These are phyloP conservation scores for Chiroxiphia lanceolata DNA, from an alignment of 2,797 vertebrate species.

Conservation along the genomic window DNA sequence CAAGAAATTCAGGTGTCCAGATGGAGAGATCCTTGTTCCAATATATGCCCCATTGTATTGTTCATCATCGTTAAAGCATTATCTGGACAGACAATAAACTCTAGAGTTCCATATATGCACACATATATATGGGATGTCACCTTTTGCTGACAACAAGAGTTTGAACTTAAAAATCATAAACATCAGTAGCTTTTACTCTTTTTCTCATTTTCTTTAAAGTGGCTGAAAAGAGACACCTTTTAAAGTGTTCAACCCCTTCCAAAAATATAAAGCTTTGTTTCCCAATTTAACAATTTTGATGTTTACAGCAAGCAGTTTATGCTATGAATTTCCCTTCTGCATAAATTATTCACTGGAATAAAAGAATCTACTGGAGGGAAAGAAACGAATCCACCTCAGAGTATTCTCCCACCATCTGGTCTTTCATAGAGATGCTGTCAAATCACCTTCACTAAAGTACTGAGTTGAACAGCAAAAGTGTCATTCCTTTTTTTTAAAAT, in stretches of 20 bases:
- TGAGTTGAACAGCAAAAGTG: not conserved
- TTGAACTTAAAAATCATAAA: not conserved
- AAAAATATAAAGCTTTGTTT: not conserved
- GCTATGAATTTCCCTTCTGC: not conserved
- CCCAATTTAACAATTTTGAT: not conserved
- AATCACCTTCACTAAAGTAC: not conserved
- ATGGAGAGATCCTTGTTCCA: not conserved
- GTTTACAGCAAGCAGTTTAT: not conserved
- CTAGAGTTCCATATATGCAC: not conserved
- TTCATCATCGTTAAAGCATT: not conserved
- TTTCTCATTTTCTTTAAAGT: not conserved
- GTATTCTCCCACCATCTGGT: slow-evolving; percentile 50
- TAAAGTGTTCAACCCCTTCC: not conserved
- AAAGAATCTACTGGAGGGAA: slow-evolving; percentile 1
- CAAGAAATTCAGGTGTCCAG: not conserved
- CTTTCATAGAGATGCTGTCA: slow-evolving; percentile 17
- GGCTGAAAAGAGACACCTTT: not conserved
- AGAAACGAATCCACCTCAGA: slow-evolving; percentile 8
- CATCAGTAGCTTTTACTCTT: not conserved
- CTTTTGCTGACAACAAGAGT: not conserved
- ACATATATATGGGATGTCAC: accelerated
- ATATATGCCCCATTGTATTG: not conserved
- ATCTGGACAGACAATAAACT: not conserved
- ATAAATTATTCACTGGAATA: slow-evolving; percentile 13
- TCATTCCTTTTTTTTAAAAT: not conserved